A percentile compares a stretch with the other conserved stretches of the same genome.
These are phyloP conservation scores for Drosophila hydei DNA, from an alignment of 1,140 invertebrate species.

Conservation along the genomic window DNA sequence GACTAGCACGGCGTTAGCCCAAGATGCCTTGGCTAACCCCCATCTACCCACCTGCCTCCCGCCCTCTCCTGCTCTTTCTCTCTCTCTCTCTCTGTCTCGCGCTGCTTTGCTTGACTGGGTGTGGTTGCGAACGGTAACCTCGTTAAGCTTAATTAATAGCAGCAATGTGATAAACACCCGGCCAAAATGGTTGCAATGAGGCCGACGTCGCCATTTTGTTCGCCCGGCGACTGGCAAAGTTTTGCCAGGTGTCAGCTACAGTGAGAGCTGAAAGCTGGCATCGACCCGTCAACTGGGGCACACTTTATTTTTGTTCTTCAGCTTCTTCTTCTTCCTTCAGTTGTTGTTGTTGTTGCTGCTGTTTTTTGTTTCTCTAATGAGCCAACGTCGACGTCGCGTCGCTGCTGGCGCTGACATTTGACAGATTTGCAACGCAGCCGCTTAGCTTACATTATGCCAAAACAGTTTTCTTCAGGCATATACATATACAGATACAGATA, in stretches of 20 bases:
- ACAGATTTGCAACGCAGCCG: conserved; percentile 71
- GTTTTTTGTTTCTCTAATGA: conserved; percentile 68
- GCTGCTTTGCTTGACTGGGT: conserved; percentile 38
- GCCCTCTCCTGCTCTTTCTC: neutral
- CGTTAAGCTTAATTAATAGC: conserved; percentile 84
- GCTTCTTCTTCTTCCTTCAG: neutral
- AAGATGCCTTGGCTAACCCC: conserved; percentile 48
- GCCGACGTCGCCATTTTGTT: conserved; percentile 69
- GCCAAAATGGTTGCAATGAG: conserved; percentile 66
- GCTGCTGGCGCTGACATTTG: conserved; percentile 77
- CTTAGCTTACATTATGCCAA: conserved; percentile 33
- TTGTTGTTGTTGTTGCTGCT: neutral
- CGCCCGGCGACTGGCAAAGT: conserved; percentile 39
- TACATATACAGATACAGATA: too few species aligned
- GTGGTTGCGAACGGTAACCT: conserved; percentile 82
- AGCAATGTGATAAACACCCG: conserved; percentile 83
- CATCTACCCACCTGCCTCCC: neutral
- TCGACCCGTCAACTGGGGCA: conserved; percentile 17
- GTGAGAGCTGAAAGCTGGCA: conserved; percentile 29
- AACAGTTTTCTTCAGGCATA: conserved; percentile 57
- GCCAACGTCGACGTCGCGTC: conserved; percentile 47
- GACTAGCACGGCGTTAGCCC: conserved; percentile 44
- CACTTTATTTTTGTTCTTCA: conserved; percentile 1
- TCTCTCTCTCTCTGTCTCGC: neutral
- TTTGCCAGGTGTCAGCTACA: conserved; percentile 76